Percentiles rank a stretch among this genome's conserved stretches.
Evolutionary conservation across 2,797 vertebrate species (phyloP).

Genomic region (Buceros bicornis): DNA sequence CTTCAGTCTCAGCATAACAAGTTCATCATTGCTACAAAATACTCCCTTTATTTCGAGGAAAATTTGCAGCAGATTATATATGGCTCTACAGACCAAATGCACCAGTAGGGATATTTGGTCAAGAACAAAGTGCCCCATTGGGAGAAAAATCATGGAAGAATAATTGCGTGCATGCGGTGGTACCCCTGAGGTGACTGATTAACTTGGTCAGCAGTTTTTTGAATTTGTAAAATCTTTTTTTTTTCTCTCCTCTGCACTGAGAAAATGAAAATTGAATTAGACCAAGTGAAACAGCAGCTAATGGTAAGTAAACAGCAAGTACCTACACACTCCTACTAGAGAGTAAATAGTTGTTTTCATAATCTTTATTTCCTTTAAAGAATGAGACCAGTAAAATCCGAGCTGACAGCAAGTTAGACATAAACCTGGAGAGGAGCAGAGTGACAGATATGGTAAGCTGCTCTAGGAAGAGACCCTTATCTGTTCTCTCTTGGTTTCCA

Average conservation of each 20-base stretch:
- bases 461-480: not conserved
- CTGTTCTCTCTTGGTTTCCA: not conserved
- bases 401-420: slow-evolving; percentile 92
- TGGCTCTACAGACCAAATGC: not conserved
- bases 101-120: not conserved
- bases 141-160: not conserved
- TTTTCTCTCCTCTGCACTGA: slow-evolving; percentile 65
- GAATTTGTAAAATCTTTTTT: not conserved
- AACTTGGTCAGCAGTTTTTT: not conserved
- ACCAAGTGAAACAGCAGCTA: slow-evolving; percentile 89
- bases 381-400: slow-evolving; percentile 89
- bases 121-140: not conserved
- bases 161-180: not conserved
- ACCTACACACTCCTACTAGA: not conserved
- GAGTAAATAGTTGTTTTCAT: not conserved
- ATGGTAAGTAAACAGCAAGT: slow-evolving; percentile 81
- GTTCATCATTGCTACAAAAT: not conserved
- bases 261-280: slow-evolving; percentile 96
- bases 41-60: not conserved
- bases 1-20: not conserved
- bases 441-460: slow-evolving; percentile 86
- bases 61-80: not conserved
- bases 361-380: slow-evolving; percentile 77
- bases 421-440: slow-evolving; percentile 94
- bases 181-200: not conserved